These are phyloP conservation scores for Takifugu rubripes DNA, from an alignment of 2,797 vertebrate species.

Conservation along the genomic window DNA sequence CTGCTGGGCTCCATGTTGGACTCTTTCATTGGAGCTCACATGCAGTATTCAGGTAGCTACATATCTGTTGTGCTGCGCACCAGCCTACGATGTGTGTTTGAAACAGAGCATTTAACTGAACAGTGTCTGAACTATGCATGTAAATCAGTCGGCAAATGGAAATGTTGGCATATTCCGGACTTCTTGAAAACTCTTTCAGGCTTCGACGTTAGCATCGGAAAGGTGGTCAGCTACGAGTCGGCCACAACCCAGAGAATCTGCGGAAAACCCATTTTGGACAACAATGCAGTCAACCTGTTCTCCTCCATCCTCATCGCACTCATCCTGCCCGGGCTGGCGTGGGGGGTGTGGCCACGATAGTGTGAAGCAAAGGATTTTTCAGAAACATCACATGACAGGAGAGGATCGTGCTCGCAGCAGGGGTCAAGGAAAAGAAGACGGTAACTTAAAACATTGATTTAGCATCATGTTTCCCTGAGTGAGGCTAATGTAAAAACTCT, in stretches of 20 bases:
- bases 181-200: conserved; percentile 65
- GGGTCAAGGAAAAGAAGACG: not conserved
- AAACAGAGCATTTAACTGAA: too few species aligned
- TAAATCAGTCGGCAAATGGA: too few species aligned
- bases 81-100: too few species aligned
- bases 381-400: not conserved
- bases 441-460: not conserved
- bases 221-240: conserved; percentile 84
- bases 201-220: conserved; percentile 83
- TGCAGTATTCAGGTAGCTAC: conserved; percentile 88
- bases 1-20: conserved; percentile 90
- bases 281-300: conserved; percentile 96
- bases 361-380: not conserved
- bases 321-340: conserved; percentile 82
- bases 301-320: conserved; percentile 87
- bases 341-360: conserved; percentile 84
- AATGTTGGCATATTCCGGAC: not conserved
- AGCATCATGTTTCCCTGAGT: too few species aligned
- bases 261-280: conserved; percentile 93
- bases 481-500: too few species aligned
- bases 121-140: too few species aligned
- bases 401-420: too few species aligned
- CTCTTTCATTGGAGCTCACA: conserved; percentile 90
- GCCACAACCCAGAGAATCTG: conserved; percentile 80
- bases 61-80: too few species aligned